phyloP scores from a whole-genome alignment of 2,888 invertebrate genomes.

The Dusona sp. region DNA sequence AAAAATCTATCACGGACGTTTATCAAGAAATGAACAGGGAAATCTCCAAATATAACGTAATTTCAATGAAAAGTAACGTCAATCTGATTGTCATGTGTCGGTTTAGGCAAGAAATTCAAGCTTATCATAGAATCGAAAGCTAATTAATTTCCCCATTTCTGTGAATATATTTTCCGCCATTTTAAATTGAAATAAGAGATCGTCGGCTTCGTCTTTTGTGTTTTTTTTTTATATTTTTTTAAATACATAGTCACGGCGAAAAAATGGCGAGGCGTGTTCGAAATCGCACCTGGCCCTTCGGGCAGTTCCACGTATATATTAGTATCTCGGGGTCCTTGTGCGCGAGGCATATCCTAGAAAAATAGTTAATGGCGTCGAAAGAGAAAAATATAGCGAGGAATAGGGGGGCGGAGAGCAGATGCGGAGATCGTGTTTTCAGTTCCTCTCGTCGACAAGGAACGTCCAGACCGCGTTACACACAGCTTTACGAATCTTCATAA shows the following conservation, averaged over 20 bases:
- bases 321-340: conserved; percentile 51
- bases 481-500: conserved; percentile 80
- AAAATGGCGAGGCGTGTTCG: conserved; percentile 72
- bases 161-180: conserved; percentile 26
- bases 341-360: conserved; percentile 55
- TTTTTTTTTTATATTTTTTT: conserved; percentile 8
- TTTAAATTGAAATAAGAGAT: not conserved
- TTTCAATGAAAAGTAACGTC: too few species aligned
- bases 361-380: conserved; percentile 62
- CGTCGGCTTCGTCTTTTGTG: not conserved
- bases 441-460: conserved; percentile 61
- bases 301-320: conserved; percentile 66
- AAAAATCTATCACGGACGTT: too few species aligned
- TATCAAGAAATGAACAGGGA: too few species aligned
- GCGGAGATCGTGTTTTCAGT: conserved; percentile 56
- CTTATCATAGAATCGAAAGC: not conserved
- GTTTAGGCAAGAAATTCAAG: not conserved
- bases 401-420: conserved; percentile 53
- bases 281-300: conserved; percentile 77
- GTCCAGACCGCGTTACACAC: conserved; percentile 59
- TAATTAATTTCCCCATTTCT: not conserved
- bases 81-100: not conserved
- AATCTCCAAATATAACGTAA: too few species aligned
- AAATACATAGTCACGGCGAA: conserved; percentile 54
- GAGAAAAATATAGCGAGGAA: conserved; percentile 56